Evolutionary conservation across 1,140 invertebrate species (phyloP).

Genomic region (Heliconius congener): DNA sequence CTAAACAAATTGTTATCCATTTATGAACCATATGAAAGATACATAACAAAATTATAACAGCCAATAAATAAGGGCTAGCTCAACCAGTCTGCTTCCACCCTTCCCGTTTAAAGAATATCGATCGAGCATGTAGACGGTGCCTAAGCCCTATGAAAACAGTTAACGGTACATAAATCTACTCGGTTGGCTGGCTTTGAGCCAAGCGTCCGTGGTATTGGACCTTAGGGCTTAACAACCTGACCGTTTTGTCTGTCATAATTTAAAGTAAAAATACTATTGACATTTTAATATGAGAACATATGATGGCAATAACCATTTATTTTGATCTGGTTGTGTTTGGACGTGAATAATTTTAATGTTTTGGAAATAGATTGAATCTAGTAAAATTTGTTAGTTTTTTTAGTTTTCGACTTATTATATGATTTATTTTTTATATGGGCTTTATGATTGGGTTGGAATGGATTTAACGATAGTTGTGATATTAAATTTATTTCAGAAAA

Average conservation of each 20-base stretch:
- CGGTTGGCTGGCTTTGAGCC: constrained; percentile 40
- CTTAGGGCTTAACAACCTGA: constrained; percentile 42
- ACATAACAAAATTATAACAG: not conserved
- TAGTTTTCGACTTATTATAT: not conserved
- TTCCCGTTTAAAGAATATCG: constrained; percentile 22
- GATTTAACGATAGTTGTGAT: no score
- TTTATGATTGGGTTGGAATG: no score
- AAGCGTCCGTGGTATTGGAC: constrained; percentile 39
- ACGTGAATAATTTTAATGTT: constrained; percentile 1
- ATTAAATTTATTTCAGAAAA: no score
- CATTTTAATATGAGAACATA: constrained; percentile 13
- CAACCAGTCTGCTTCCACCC: not conserved
- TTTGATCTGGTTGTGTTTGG: constrained; percentile 1
- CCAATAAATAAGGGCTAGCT: constrained; percentile 17
- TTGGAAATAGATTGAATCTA: not conserved
- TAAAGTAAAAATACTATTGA: constrained; percentile 38
- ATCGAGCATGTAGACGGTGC: constrained; percentile 16
- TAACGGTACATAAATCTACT: constrained; percentile 44
- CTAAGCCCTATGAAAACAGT: constrained; percentile 39
- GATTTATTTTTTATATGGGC: no score
- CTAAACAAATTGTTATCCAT: not conserved
- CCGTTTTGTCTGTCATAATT: constrained; percentile 43
- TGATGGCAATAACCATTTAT: not conserved
- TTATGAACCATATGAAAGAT: not conserved
- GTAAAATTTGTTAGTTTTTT: not conserved